Evolutionary conservation across 2,113 vertebrate genomes (phyloP).

Genomic region (Sclerurus mexicanus): DNA sequence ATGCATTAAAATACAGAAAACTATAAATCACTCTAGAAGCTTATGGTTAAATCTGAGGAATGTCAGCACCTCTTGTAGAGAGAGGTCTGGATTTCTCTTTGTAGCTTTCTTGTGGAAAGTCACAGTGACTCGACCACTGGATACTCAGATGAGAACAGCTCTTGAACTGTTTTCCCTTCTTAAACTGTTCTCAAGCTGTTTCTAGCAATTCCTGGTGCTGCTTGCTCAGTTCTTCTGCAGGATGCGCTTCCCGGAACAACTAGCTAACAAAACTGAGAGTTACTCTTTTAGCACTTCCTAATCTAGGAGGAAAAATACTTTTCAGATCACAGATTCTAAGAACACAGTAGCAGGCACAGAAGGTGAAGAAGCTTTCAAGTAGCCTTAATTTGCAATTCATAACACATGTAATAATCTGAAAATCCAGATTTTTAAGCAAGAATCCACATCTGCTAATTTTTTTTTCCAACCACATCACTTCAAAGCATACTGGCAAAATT

Average conservation of each 20-base stretch:
- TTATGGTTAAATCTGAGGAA: not conserved
- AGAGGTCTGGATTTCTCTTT: not conserved
- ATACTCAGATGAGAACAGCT: not conserved
- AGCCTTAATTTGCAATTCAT: not conserved
- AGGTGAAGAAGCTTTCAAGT: not conserved
- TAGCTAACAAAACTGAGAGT: not conserved
- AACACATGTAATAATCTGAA: not conserved
- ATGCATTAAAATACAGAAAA: not conserved
- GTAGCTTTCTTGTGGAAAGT: not conserved
- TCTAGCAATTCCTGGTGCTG: not conserved
- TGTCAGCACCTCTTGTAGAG: not conserved
- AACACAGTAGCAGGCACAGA: not conserved
- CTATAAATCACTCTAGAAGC: not conserved
- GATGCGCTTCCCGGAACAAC: fast-evolving
- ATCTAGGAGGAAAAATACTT: not conserved
- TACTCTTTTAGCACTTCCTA: not conserved
- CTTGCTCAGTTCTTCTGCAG: not conserved
- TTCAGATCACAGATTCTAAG: not conserved
- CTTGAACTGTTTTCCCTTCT: not conserved
- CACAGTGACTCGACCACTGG: fast-evolving
- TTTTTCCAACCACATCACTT: not conserved
- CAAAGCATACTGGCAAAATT: slow-evolving; percentile 29
- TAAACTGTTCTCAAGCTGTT: not conserved
- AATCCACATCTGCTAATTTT: not conserved
- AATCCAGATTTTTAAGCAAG: slow-evolving; percentile 3